These are phyloP conservation scores for Gymnorhina tibicen DNA, from an alignment of 2,113 vertebrate species.

Conservation along the genomic window DNA sequence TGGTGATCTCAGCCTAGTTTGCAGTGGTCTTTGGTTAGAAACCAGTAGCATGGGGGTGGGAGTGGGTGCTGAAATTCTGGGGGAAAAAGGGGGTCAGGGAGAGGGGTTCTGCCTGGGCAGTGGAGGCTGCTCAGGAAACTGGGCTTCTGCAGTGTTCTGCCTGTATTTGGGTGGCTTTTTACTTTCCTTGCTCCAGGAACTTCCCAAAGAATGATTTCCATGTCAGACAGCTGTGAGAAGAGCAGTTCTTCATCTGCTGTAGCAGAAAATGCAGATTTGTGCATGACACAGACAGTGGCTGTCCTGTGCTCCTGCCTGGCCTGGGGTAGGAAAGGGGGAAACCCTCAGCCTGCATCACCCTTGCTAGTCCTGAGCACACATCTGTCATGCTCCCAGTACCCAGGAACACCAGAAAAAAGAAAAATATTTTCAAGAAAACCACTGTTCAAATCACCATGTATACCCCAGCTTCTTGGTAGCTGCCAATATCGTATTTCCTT, in stretches of 20 bases:
- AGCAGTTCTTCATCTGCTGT: neutral
- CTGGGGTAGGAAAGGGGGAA: neutral
- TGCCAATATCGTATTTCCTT: neutral
- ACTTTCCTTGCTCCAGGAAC: neutral
- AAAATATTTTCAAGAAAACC: neutral
- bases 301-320: neutral
- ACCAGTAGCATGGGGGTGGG: fast-evolving
- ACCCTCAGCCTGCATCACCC: neutral
- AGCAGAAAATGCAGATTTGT: neutral
- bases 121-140: neutral
- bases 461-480: neutral
- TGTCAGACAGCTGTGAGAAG: neutral
- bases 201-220: neutral
- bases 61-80: neutral
- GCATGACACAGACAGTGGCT: neutral
- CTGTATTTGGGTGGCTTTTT: neutral
- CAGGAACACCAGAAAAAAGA: neutral
- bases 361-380: neutral
- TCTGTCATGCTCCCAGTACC: neutral
- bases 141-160: neutral
- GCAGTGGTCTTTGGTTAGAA: neutral
- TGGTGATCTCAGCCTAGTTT: neutral
- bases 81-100: neutral
- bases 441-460: neutral
- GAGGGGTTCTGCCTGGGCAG: neutral